Percentiles rank a stretch among this genome's conserved stretches.
Conservation (phyloP, 1,140 invertebrate genomes). For the Melanaphis sacchari region DNA sequence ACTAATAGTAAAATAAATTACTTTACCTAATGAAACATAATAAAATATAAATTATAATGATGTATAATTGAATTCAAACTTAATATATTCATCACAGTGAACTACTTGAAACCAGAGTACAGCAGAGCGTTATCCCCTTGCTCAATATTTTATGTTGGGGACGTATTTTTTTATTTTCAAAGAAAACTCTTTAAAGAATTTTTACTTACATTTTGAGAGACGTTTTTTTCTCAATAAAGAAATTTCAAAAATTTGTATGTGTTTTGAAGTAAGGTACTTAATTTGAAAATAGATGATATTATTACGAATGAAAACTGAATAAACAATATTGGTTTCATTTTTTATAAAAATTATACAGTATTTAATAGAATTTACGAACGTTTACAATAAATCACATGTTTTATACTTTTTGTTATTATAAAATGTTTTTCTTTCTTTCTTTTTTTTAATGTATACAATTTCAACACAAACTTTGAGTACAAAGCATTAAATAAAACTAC, state of each 20-base stretch:
- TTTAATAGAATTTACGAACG: not conserved
- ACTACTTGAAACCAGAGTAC: too few species aligned
- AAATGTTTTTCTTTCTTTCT: not conserved
- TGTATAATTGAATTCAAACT: too few species aligned
- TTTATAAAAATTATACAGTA: not conserved
- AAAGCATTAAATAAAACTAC: not conserved
- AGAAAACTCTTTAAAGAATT: not conserved
- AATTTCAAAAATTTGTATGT: not conserved
- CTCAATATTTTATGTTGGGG: not conserved
- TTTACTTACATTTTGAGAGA: not conserved
- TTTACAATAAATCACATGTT: conserved; percentile 9
- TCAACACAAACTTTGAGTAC: conserved; percentile 26
- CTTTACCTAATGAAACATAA: too few species aligned
- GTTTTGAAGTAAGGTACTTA: not conserved
- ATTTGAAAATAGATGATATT: conserved; percentile 9
- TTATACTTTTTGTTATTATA: not conserved
- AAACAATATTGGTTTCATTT: not conserved
- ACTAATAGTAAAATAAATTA: too few species aligned
- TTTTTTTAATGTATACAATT: not conserved
- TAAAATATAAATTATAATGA: too few species aligned
- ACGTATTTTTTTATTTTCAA: not conserved
- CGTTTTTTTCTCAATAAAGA: not conserved
- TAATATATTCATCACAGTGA: too few species aligned
- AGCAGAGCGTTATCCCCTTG: too few species aligned
- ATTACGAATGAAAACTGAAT: not conserved